Evolutionary conservation across 2,797 vertebrate genomes (phyloP).

Genomic region (Oreochromis grahami): DNA sequence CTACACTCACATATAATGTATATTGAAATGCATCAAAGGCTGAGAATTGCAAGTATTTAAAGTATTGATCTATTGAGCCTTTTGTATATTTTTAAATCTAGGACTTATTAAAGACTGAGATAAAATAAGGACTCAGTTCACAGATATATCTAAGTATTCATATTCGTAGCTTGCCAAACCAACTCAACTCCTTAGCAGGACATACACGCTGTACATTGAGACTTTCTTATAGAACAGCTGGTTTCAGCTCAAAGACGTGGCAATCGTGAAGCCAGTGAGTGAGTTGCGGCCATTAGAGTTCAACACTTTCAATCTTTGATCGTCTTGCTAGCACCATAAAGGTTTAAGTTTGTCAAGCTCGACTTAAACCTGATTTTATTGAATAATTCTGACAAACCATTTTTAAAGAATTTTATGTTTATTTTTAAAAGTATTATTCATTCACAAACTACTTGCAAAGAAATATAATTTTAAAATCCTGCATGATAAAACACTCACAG

Average conservation of each 20-base stretch:
- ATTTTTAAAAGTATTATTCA: neutral
- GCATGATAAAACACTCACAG: neutral
- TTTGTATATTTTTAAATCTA: neutral
- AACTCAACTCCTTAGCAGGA: neutral
- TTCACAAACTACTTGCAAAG: neutral
- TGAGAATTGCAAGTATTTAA: neutral
- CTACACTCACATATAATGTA: accelerated
- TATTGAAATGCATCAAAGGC: neutral
- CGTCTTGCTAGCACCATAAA: accelerated
- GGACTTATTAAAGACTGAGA: neutral
- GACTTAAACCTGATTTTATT: neutral
- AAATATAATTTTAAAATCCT: neutral
- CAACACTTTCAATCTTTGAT: neutral
- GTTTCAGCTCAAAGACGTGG: neutral
- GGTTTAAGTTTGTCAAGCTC: neutral
- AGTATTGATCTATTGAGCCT: neutral
- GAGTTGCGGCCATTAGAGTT: neutral
- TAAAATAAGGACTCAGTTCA: no score
- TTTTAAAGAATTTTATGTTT: neutral
- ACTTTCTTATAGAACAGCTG: neutral
- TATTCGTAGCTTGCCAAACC: neutral
- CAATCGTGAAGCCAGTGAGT: neutral
- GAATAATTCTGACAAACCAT: neutral
- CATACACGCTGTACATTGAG: neutral
- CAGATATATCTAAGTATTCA: no score